These are phyloP conservation scores for Aplocera efformata DNA, from an alignment of 2,888 invertebrate genomes.

Conservation along the genomic window DNA sequence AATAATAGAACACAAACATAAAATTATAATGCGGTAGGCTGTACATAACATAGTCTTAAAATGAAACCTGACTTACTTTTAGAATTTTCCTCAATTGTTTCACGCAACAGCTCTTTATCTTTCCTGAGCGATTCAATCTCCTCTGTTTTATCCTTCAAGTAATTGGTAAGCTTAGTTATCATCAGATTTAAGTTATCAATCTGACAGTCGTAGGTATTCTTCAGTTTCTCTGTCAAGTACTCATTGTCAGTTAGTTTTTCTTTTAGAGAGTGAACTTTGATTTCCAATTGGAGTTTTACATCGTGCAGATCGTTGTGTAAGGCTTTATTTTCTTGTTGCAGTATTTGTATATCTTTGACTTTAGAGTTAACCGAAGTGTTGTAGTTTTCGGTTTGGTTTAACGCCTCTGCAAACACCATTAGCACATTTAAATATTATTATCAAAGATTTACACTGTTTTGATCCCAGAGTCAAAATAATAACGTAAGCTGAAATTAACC, in stretches of 20 bases:
- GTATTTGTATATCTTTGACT: constrained; percentile 38
- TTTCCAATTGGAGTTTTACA: constrained; percentile 51
- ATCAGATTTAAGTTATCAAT: constrained; percentile 57
- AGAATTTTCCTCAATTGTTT: constrained; percentile 38
- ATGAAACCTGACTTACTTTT: constrained; percentile 34
- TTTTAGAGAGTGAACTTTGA: constrained; percentile 56
- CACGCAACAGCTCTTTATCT: constrained; percentile 47
- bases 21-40: not conserved
- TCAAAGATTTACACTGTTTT: no score
- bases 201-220: constrained; percentile 53
- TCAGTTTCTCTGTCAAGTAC: constrained; percentile 53
- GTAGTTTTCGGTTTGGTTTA: constrained; percentile 38
- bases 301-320: constrained; percentile 49
- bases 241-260: constrained; percentile 58
- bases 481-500: no score
- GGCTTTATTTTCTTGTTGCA: constrained; percentile 48
- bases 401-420: constrained; percentile 41
- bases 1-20: no score
- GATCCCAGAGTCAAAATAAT: no score
- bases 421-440: no score
- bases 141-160: constrained; percentile 53
- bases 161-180: constrained; percentile 52
- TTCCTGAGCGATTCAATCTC: constrained; percentile 47
- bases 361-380: constrained; percentile 38
- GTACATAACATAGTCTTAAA: no score